Base-by-base conservation (phyloP, 2,113 vertebrate genomes). In the Protomyctophum bolini region DNA sequence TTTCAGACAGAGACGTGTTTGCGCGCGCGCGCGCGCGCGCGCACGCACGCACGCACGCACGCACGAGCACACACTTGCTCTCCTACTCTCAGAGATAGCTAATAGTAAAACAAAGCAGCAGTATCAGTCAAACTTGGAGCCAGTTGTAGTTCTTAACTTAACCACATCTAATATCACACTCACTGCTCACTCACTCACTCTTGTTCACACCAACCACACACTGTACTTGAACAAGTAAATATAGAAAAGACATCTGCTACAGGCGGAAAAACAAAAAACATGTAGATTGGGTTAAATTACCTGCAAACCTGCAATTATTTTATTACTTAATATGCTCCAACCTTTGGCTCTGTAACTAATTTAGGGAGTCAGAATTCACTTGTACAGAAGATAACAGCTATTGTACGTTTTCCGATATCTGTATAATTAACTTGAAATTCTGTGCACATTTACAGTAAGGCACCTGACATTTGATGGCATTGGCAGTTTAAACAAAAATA, bases 401-500 rank as follows among this genome's bases (percentile, higher is more conserved):
- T 33, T 48, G 46, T 15, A 48, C 50, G 2, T 56, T 57, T 41
- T 11, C 12, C 7, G 33, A 12, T 33, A 21, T 21, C 21, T 21
- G 21, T 3, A 33, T 28, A 8, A 58, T 29, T 29, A 12, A 15
- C 21, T 9, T 10, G 14, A 67, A 8, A 68, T 28, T 28, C 15
- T 45, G 64, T 62, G 48, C 4, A 2, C 46, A 63, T 63, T 63
- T 55, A 11, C 63, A 45, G 73, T 57, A 71, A 54, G 15, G 57
- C 61, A 73, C 61, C 63, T 79, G 70, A 76, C 57, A n/a, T 58
- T 72, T 66, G 55, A 57, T 57, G 58, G 45, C 54, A 21, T 45
- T 58, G n/a, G 6, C 56, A 29, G 49, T 56, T 61, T 54, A 41
- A 72, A 73, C 29, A 73, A 28, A 60, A 51, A 47, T 45, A 55